Base-by-base conservation (phyloP, 1,140 invertebrate species). In the Heliconius hermathena region DNA sequence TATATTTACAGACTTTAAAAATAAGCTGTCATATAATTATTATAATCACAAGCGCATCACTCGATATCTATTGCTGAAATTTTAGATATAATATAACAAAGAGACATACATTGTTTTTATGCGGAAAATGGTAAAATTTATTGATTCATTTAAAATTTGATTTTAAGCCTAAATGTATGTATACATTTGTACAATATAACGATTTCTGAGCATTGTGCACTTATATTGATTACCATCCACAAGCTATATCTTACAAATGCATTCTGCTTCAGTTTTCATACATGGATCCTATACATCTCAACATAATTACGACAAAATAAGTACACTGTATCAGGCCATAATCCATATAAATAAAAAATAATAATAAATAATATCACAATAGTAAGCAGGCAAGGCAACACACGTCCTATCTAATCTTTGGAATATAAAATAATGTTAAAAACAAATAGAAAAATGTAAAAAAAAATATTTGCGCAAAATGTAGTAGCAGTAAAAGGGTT, bases 321-420 rank as follows among this genome's bases (percentile, higher is more conserved):
- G 22, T 66, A 66, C 4, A 66, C 26, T 66, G 11, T 3, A 66
- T 66, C 22, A 66, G 60, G 60, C 60, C 22, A 26, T 46, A 46
- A 46, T 46, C 13, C 41, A 46, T 29, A 66, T 66, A 66, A 66
- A 66, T 66, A 11, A 66, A 66, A 66, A 66, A 60, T 11, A 29
- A 57, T 22, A 22, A 57, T 8, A 79, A 79, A 79, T 80, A 80
- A 82, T 82, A 82, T 82, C 81, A 82, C 81, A 82, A 77, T 77
- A 71, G 46, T 66, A 29, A 26, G 26, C 26, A 26, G 60, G 60
- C 60, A 66, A 71, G 38, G 36, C 41, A 26, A 46, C 41, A 16
- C 41, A 16, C 38, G 70, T 29, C 36, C 71, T 29, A 66, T 29
- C 71, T 60, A 80, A 77, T 82, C 81, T 80, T 82, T 82, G 81